These are phyloP conservation scores for Syngnathus acus DNA, from an alignment of 2,797 vertebrate species.

Conservation along the genomic window DNA sequence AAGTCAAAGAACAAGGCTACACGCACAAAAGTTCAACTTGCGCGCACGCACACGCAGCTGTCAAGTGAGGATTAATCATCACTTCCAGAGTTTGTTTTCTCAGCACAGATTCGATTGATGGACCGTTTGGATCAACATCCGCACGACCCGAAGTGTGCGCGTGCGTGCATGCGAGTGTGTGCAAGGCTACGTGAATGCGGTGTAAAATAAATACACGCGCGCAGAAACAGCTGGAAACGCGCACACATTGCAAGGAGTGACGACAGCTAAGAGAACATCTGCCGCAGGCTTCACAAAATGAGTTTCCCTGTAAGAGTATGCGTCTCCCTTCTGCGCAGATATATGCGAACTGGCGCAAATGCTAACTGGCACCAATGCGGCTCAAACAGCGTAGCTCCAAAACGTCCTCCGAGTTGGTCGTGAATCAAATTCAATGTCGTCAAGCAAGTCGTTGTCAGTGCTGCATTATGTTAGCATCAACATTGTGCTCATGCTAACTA, in stretches of 20 bases:
- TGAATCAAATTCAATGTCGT: not conserved
- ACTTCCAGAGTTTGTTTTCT: constrained; percentile 31
- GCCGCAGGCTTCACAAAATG: not conserved
- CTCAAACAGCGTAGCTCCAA: too few species aligned
- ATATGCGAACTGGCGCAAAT: too few species aligned
- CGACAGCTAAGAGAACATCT: constrained; percentile 7
- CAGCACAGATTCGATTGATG: constrained; percentile 46
- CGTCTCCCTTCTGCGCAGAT: not conserved
- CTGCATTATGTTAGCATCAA: too few species aligned
- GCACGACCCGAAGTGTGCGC: constrained; percentile 19
- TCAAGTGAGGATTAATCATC: constrained; percentile 33
- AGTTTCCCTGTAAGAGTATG: not conserved
- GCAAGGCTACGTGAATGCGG: constrained; percentile 12
- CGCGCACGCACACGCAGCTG: not conserved
- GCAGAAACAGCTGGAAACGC: constrained; percentile 11
- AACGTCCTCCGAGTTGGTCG: not conserved
- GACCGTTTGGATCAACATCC: constrained; percentile 36
- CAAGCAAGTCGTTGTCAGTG: too few species aligned
- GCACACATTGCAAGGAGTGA: constrained; percentile 2
- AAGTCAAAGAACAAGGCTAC: not conserved
- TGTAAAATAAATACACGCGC: constrained; percentile 8
- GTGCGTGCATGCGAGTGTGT: constrained; percentile 11
- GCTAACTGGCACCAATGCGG: not conserved
- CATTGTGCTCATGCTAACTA: not conserved
- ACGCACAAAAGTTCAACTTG: not conserved